These are phyloP conservation scores for Heliconius sara DNA, from an alignment of 2,888 invertebrate species.

Conservation along the genomic window DNA sequence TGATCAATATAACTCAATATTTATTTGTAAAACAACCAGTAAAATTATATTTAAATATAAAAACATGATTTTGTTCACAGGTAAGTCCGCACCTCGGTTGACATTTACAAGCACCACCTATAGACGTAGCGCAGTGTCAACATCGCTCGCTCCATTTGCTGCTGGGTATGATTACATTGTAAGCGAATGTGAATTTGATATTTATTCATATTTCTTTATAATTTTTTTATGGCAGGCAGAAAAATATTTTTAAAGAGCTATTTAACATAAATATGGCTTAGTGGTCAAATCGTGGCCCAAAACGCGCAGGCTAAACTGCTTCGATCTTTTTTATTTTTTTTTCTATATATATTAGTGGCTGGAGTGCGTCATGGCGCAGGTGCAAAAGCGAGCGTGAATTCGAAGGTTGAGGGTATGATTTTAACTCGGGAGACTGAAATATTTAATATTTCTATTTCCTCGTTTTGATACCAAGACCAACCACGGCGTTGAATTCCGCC, in stretches of 20 bases:
- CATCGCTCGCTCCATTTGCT: conserved; percentile 44
- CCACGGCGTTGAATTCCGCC: no score
- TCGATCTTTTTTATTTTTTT: no score
- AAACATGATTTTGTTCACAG: conserved; percentile 40
- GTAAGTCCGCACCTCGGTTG: conserved; percentile 45
- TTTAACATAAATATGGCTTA: background rate
- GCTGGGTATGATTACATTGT: conserved; percentile 24
- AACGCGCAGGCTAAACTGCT: background rate
- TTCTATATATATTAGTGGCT: no score
- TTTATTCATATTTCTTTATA: background rate
- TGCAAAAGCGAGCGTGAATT: no score
- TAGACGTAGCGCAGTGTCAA: conserved; percentile 38
- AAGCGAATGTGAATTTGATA: conserved; percentile 19
- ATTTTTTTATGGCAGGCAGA: background rate
- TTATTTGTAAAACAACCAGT: background rate
- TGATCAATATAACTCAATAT: no score
- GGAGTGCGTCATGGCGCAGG: no score
- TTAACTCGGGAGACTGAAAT: no score
- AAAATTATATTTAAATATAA: background rate
- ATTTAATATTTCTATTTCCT: no score
- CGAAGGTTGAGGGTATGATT: no score
- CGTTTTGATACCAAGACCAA: no score
- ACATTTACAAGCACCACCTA: conserved; percentile 46
- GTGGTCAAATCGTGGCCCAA: no score
- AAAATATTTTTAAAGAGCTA: background rate